Base-by-base conservation (phyloP, 2,797 vertebrate species). In the Babyrousa celebensis region DNA sequence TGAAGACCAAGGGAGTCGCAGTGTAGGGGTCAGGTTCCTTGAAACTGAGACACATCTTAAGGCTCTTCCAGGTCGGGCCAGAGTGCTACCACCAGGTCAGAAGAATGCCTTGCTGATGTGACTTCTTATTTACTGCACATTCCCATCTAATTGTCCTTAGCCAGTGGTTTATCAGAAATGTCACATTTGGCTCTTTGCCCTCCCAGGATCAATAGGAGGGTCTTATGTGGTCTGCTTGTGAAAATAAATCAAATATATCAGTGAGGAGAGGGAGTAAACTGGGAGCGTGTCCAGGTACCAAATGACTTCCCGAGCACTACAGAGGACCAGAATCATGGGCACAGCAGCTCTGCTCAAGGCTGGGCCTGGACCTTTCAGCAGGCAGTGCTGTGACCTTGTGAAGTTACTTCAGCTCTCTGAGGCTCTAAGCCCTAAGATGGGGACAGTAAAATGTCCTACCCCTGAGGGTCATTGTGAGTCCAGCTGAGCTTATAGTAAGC, bases 91-190 rank as follows among this genome's bases (percentile, higher is more conserved):
- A 36, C 0, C 2, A 56, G 71, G 89, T 62, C 95, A 87, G 75
- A 29, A 91, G 43, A 95, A 96, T 32, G 93, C 40, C 85, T 87
- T 16, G 56, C 63, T 67, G 65, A 90, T 43, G 97, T 60, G 93
- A 97, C 82, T 97, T 96, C 93, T 96, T 83, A 97, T 98, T 98
- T 97, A 97, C 67, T 79, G 82, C 62, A 95, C 27, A 71, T 94
- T 83, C 60, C 84, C 74, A 93, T 97, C 94, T 97, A 97, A 98
- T 91, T 97, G 95, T 96, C 97, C 97, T 94, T 77, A 96, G 78
- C 92, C 89, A 92, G 90, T 3, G 8, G 84, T 97, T 95, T 96
- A 96, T 94, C 91, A 93, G 95, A 98, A 97, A 97, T 88, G 95
- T 63, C 93, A 95, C 65, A 92, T 97, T 92, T 97, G 92, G 86